A percentile compares a stretch with the other conserved stretches of the same genome.
phyloP scores from a whole-genome alignment of 2,797 vertebrate genomes.

The Clarias laeviceps region DNA sequence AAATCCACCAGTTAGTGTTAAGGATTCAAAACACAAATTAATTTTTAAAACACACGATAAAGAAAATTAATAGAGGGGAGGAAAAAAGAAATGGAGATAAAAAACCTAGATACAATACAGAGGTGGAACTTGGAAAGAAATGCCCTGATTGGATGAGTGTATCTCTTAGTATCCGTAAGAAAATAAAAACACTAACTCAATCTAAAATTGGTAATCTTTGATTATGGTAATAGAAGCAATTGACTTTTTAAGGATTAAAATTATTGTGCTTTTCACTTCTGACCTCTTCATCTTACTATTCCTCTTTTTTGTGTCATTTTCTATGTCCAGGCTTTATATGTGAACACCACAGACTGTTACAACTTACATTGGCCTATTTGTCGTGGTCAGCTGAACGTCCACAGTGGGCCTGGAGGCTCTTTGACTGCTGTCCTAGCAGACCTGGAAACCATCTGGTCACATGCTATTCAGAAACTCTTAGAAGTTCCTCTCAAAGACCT shows the following conservation, averaged over 20 bases:
- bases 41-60: too few species aligned
- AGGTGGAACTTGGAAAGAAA: too few species aligned
- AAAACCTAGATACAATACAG: too few species aligned
- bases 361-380: constrained; percentile 91
- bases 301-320: constrained; percentile 4
- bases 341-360: constrained; percentile 90
- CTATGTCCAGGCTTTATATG: constrained; percentile 81
- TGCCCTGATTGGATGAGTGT: too few species aligned
- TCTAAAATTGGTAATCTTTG: background rate
- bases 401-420: constrained; percentile 86
- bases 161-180: too few species aligned
- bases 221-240: background rate
- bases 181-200: too few species aligned
- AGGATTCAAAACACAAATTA: too few species aligned
- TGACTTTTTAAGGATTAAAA: background rate
- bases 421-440: constrained; percentile 87
- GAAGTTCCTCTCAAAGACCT: constrained; percentile 95
- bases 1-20: too few species aligned
- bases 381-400: constrained; percentile 89
- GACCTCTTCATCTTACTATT: background rate
- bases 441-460: constrained; percentile 92
- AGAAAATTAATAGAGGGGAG: too few species aligned
- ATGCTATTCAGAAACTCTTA: constrained; percentile 90
- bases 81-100: too few species aligned
- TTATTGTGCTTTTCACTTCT: background rate